Evolutionary conservation across 2,888 invertebrate species (phyloP), one percentile per base, ranked within the genome.

Genomic region (Lacanobia wlatinum): DNA sequence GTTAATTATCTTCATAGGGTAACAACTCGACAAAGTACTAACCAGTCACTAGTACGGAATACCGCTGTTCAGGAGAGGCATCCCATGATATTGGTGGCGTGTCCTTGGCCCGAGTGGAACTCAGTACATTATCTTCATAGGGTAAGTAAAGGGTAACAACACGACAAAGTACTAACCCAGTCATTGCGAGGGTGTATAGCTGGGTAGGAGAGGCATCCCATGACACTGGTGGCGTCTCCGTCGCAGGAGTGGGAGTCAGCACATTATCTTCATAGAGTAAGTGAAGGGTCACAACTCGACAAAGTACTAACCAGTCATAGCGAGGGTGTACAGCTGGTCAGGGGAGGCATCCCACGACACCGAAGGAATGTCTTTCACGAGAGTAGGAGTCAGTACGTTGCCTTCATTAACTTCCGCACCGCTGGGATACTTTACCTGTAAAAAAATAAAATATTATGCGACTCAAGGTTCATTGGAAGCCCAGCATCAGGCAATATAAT

Each of bases 331-430:
- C 69, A 97, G 96, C 46, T 95, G 87, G 65, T 91, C 91, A 0
- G 94, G 78, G 2, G 96, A 96, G 0, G 97, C 97, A 0, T 97
- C 96, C 98, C 98, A 99, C 1, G 94, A 91, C 3, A 98, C 96
- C 0, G 92, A 93, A 0, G 98, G 98, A 48, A 95, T 91, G 90
- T 98, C 97, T 92, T 98, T 98, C 8, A 98, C 98, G 82, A 97
- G 97, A 0, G 97, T 98, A 1, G 98, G 98, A 0, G 98, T 98
- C 77, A 98, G 91, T 73, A 97, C 97, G 87, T 98, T 98, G 18
- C 98, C 98, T 70, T 97, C 94, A 0, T 96, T 93, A 1, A 97
- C 97, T 16, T 87, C 90, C 1, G 95, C 92, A 14, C 96, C 96
- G 70, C 95, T 96, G 0, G 96, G 93, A 87, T 96, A 97, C 88